These are phyloP conservation scores for Brachypterus glaber DNA, from an alignment of 2,888 invertebrate species.

Conservation along the genomic window DNA sequence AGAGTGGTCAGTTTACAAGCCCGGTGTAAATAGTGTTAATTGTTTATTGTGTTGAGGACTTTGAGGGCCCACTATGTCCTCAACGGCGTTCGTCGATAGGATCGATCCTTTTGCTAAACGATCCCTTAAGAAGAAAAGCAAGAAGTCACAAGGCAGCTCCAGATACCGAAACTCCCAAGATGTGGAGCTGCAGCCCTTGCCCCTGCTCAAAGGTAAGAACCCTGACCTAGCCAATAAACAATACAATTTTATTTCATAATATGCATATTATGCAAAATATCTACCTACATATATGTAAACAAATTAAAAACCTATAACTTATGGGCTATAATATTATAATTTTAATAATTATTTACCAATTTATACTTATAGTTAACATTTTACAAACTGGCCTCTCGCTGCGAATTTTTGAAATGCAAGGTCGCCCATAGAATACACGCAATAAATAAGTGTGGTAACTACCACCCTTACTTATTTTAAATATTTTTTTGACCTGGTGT, in stretches of 20 bases:
- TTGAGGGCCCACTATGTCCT: constrained; percentile 53
- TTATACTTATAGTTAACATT: no score
- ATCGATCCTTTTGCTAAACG: constrained; percentile 99
- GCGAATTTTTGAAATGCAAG: no score
- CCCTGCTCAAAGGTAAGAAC: constrained; percentile 87
- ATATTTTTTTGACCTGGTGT: no score
- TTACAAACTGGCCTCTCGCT: no score
- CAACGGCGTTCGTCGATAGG: constrained; percentile 94
- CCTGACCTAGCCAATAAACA: constrained; percentile 3
- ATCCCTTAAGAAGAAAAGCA: constrained; percentile 95
- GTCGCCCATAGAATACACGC: no score
- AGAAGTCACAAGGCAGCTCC: constrained; percentile 98
- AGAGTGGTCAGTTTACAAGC: constrained; percentile 31
- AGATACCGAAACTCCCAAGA: constrained; percentile 97
- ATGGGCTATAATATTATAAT: no score
- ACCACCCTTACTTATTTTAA: no score
- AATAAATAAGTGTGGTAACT: no score
- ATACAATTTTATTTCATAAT: not conserved
- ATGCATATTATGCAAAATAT: no score
- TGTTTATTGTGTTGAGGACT: constrained; percentile 21
- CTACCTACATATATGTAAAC: no score
- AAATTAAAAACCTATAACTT: no score
- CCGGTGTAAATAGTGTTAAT: constrained; percentile 29
- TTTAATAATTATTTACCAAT: no score
- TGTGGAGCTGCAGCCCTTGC: constrained; percentile 92